A percentile compares a stretch with the other conserved stretches of the same genome.
Evolutionary conservation across 2,888 invertebrate species (phyloP).

Genomic region (Xanthia togata): DNA sequence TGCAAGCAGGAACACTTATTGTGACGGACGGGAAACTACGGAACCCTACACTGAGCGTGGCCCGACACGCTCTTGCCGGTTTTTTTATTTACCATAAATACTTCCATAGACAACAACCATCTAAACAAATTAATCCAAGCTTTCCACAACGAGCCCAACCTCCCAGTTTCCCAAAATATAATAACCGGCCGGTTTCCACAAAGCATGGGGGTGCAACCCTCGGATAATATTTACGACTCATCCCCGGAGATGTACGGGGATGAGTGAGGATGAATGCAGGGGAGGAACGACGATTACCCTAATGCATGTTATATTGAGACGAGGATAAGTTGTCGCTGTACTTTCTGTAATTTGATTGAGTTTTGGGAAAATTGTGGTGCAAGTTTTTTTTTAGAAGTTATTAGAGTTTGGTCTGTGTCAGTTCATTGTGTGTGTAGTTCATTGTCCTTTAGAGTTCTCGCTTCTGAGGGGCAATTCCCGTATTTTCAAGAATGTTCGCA

Average conservation of each 20-base stretch:
- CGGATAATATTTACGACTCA: slow-evolving; percentile 53
- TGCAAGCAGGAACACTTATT: too few species aligned
- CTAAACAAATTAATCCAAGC: slow-evolving; percentile 44
- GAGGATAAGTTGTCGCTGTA: slow-evolving; percentile 48
- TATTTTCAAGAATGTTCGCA: neutral
- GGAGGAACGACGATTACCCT: slow-evolving; percentile 74
- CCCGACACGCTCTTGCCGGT: too few species aligned
- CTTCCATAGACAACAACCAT: neutral
- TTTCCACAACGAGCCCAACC: slow-evolving; percentile 19
- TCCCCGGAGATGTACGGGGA: slow-evolving; percentile 42
- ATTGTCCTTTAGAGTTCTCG: neutral
- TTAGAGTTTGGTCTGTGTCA: neutral
- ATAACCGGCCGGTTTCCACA: slow-evolving; percentile 49
- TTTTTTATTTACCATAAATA: neutral
- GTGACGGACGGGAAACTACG: too few species aligned
- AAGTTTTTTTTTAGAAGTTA: neutral
- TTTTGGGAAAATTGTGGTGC: slow-evolving; percentile 17
- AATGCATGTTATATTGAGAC: slow-evolving; percentile 77
- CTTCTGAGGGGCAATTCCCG: neutral
- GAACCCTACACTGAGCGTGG: too few species aligned
- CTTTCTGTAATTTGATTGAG: slow-evolving; percentile 46
- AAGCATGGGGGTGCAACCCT: slow-evolving; percentile 57
- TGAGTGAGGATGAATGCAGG: slow-evolving; percentile 48
- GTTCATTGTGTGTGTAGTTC: too few species aligned
- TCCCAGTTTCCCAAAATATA: slow-evolving; percentile 50